A percentile compares a stretch with the other conserved stretches of the same genome.
phyloP scores from a whole-genome alignment of 2,113 vertebrate genomes.

The Indicator maculatus region DNA sequence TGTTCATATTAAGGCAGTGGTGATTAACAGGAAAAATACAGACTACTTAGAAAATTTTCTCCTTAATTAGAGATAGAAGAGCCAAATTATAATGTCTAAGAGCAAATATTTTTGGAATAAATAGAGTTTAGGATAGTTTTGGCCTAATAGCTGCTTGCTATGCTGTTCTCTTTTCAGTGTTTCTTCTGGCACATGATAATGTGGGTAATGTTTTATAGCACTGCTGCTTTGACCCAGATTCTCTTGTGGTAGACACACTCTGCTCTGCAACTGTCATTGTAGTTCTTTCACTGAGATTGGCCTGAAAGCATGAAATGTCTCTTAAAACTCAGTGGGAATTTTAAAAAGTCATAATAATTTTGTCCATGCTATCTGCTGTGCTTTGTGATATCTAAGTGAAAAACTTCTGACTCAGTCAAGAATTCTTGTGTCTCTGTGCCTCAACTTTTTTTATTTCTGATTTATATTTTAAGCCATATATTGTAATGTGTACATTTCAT shows the following conservation, averaged over 20 bases:
- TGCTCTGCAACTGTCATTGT: neutral
- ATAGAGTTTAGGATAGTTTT: slow-evolving; percentile 3
- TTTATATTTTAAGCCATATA: neutral
- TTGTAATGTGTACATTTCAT: neutral
- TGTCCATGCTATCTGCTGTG: neutral
- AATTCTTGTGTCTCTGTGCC: neutral
- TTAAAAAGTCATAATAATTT: neutral
- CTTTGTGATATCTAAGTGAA: neutral
- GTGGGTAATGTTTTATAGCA: neutral
- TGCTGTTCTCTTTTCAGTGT: neutral
- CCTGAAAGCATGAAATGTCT: neutral
- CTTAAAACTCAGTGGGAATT: neutral
- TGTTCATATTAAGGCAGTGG: neutral
- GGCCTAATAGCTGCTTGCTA: neutral
- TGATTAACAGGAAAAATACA: neutral
- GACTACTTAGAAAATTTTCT: neutral
- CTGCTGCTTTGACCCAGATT: neutral
- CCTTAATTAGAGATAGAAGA: neutral
- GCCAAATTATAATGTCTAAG: neutral
- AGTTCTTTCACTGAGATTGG: neutral
- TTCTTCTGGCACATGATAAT: slow-evolving; percentile 14
- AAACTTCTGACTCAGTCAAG: neutral
- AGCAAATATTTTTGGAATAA: slow-evolving; percentile 21
- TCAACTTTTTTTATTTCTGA: neutral
- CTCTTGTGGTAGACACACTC: neutral